Conservation (phyloP, 2,113 vertebrate species). For the Artemisiospiza belli region DNA sequence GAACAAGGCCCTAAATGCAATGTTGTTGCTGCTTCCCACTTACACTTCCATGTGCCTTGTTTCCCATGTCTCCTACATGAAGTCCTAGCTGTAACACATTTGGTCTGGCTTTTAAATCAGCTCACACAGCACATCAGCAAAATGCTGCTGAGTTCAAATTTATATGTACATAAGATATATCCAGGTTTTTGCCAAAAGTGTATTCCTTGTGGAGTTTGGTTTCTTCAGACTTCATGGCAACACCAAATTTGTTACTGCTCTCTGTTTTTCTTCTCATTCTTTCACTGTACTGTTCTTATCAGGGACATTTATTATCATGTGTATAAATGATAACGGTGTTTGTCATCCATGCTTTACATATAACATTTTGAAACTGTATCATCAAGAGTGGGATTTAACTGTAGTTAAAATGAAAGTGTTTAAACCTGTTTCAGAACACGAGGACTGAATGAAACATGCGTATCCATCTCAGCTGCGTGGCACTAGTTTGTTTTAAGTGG, state of each 20-base stretch:
- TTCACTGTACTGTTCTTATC: background rate
- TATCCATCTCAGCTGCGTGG: background rate
- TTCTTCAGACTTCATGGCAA: background rate
- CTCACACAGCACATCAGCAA: background rate
- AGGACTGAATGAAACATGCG: background rate
- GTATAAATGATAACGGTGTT: background rate
- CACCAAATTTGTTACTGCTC: fast-evolving
- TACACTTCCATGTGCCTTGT: fast-evolving
- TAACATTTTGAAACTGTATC: fast-evolving
- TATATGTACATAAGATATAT: fast-evolving
- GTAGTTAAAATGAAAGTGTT: background rate
- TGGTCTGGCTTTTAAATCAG: background rate
- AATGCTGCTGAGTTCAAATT: background rate
- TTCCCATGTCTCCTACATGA: fast-evolving
- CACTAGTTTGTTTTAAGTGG: background rate
- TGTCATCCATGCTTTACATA: fast-evolving
- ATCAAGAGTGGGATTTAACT: background rate
- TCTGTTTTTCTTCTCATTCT: background rate
- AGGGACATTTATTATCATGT: fast-evolving
- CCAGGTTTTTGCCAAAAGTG: fast-evolving
- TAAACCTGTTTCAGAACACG: fast-evolving
- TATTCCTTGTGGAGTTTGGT: fast-evolving
- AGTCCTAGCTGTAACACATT: fast-evolving
- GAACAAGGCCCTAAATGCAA: fast-evolving
- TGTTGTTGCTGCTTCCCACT: fast-evolving